These are phyloP conservation scores for Hippocampus mohnikei DNA, from an alignment of 2,113 vertebrate genomes.

Conservation along the genomic window DNA sequence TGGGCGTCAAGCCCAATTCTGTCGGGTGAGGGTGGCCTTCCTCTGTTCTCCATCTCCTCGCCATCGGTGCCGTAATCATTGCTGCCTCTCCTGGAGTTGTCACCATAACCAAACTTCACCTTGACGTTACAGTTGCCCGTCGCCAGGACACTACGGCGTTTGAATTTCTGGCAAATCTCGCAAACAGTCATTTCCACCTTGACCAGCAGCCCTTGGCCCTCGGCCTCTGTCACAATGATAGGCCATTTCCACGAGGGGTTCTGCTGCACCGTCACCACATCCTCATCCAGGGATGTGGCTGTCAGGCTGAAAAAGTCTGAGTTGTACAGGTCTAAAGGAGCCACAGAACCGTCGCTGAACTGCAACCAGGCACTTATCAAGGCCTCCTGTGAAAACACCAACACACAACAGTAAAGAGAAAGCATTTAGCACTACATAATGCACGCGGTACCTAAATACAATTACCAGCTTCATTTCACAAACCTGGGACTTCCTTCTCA, in stretches of 20 bases:
- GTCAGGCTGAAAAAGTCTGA: conserved; percentile 82
- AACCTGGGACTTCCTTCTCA: background rate
- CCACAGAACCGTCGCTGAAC: conserved; percentile 90
- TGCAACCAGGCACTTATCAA: conserved; percentile 91
- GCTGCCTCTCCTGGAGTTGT: conserved; percentile 56
- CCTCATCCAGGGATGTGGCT: conserved; percentile 82
- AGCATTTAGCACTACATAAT: background rate
- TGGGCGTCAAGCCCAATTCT: conserved; percentile 73
- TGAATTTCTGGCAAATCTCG: conserved; percentile 89
- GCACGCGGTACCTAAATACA: conserved; percentile 13
- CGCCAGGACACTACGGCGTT: conserved; percentile 86
- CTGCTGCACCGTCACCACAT: conserved; percentile 75
- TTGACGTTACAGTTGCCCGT: conserved; percentile 78
- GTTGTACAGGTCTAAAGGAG: conserved; percentile 89
- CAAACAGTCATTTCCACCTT: conserved; percentile 90
- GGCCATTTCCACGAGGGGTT: conserved; percentile 76
- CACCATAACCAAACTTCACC: conserved; percentile 83
- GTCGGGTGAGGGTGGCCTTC: conserved; percentile 75
- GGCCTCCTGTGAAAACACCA: conserved; percentile 79
- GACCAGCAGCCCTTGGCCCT: conserved; percentile 86
- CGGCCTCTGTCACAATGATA: conserved; percentile 78
- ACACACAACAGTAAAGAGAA: conserved; percentile 9
- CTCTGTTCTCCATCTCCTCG: conserved; percentile 79
- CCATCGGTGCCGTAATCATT: conserved; percentile 66
- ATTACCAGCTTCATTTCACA: conserved; percentile 8